Conservation (phyloP, 35 echinoderm and acorn worm genomes). For the Heliocidaris erythrogramma region DNA sequence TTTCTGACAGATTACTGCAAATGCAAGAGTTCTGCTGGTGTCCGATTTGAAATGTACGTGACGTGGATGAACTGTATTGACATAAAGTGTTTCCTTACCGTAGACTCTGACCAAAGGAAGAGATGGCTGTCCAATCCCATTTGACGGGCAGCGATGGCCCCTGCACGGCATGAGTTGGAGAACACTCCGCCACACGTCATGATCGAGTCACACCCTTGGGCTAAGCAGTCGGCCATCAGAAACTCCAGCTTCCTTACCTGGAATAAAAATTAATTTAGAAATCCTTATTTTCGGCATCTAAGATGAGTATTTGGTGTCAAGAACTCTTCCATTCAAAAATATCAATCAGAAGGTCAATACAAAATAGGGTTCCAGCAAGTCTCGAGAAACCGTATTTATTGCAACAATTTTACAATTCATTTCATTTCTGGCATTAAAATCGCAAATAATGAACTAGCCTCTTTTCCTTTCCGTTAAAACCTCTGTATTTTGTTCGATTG, state of each 20-base stretch:
- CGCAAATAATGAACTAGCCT: not conserved
- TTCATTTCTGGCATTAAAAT: not conserved
- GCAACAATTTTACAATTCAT: not conserved
- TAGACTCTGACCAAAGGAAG: constrained; percentile 62
- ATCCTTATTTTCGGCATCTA: not conserved
- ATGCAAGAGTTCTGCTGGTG: not conserved
- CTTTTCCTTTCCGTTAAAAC: not conserved
- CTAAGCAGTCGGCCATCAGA: constrained; percentile 76
- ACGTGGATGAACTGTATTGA: not conserved
- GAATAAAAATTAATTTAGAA: not conserved
- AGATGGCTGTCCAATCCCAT: constrained; percentile 77
- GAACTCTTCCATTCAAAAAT: not conserved
- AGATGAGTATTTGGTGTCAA: not conserved
- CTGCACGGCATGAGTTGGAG: constrained; percentile 79
- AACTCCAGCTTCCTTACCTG: constrained; percentile 95
- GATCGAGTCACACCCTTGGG: constrained; percentile 65
- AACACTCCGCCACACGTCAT: constrained; percentile 77
- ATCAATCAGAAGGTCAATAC: not conserved
- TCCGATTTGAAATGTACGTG: not conserved
- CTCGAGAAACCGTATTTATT: not conserved
- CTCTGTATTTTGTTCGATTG: not conserved
- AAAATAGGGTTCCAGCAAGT: not conserved
- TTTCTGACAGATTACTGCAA: not conserved
- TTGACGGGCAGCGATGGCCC: constrained; percentile 71
- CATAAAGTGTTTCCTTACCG: constrained; percentile 10